phyloP scores from a whole-genome alignment of 2,888 invertebrate genomes.

The Patella caerulea region DNA sequence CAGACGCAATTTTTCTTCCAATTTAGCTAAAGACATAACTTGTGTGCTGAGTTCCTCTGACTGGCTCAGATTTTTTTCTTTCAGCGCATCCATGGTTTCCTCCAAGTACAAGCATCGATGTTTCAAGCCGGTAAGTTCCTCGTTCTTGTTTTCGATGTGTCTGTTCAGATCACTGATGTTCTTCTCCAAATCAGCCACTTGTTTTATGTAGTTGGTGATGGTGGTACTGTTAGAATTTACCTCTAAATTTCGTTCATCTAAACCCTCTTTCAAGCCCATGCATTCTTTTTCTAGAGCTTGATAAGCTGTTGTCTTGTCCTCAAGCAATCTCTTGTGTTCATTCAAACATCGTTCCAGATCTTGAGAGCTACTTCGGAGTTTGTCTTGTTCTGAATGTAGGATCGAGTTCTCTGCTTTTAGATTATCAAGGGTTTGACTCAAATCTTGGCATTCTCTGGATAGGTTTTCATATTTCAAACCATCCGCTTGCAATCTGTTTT shows the following conservation, averaged over 20 bases:
- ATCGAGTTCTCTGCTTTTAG: slow-evolving; percentile 12
- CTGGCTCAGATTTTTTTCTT: slow-evolving; percentile 23
- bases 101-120: slow-evolving; percentile 10
- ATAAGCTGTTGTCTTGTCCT: slow-evolving; percentile 18
- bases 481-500: slow-evolving; percentile 19
- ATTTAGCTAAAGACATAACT: slow-evolving; percentile 16
- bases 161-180: slow-evolving; percentile 24
- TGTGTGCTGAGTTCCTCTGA: slow-evolving; percentile 17
- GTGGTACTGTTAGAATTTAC: slow-evolving; percentile 11
- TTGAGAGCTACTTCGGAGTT: neutral
- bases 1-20: slow-evolving; percentile 26
- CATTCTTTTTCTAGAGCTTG: slow-evolving; percentile 25
- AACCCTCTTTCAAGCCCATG: slow-evolving; percentile 27
- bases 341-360: slow-evolving; percentile 8
- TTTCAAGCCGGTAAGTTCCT: slow-evolving; percentile 15
- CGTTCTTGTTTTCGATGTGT: slow-evolving; percentile 29
- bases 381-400: neutral
- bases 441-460: slow-evolving; percentile 25
- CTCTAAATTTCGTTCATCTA: slow-evolving; percentile 19
- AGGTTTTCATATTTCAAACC: slow-evolving; percentile 18
- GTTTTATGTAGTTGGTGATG: slow-evolving; percentile 13
- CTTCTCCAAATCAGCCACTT: slow-evolving; percentile 23
- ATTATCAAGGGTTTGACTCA: slow-evolving; percentile 27
- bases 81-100: slow-evolving; percentile 22
- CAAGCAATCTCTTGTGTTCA: slow-evolving; percentile 5